A percentile compares a stretch with the other conserved stretches of the same genome.
Conservation (phyloP, 2,888 invertebrate species). For the Cerastoderma edule region DNA sequence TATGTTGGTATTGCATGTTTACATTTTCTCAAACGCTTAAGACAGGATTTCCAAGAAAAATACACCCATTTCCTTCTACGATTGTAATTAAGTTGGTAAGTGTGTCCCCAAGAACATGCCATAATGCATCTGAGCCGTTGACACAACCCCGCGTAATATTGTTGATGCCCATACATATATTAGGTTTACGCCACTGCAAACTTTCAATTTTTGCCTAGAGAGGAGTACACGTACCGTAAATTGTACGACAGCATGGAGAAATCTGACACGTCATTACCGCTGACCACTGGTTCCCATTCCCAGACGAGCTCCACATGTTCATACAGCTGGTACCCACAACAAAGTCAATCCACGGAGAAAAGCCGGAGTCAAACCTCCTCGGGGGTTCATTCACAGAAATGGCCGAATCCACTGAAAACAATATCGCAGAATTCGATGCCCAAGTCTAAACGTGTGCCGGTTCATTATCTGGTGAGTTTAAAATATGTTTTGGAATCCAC, state of each 20-base stretch:
- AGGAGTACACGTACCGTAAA: constrained; percentile 61
- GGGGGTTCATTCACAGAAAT: constrained; percentile 33
- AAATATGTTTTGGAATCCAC: not conserved
- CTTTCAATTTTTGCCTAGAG: constrained; percentile 38
- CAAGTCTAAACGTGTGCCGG: constrained; percentile 16
- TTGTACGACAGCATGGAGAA: constrained; percentile 25
- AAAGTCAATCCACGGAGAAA: constrained; percentile 35
- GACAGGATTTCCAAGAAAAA: no score
- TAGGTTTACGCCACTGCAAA: not conserved
- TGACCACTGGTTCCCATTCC: constrained; percentile 22
- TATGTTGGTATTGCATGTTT: no score
- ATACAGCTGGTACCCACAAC: constrained; percentile 38
- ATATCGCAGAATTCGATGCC: constrained; percentile 4
- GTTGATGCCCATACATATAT: not conserved
- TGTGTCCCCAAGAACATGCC: no score
- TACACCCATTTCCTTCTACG: no score
- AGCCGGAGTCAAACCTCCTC: constrained; percentile 12
- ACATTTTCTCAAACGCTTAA: no score
- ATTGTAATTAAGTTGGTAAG: no score
- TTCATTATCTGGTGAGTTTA: constrained; percentile 13
- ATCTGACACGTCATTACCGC: not conserved
- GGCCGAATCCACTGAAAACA: constrained; percentile 34
- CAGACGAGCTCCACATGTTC: constrained; percentile 22
- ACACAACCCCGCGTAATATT: no score
- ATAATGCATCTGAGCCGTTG: no score